Conservation (phyloP, 2,113 vertebrate species). For the Phycodurus eques region DNA sequence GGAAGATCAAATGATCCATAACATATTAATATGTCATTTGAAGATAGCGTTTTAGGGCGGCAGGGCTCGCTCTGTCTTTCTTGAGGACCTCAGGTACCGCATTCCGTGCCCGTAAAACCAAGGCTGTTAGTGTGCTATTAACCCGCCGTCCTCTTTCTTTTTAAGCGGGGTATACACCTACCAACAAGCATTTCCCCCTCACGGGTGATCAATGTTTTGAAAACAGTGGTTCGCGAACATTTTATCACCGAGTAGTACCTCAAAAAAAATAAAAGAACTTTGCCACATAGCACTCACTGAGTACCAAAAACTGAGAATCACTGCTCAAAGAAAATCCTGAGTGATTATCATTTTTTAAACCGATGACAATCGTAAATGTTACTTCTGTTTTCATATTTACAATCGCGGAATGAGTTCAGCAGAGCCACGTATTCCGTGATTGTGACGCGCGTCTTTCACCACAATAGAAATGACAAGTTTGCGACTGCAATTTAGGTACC, state of each 20-base stretch:
- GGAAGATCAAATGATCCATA: slow-evolving; percentile 86
- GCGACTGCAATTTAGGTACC: too few relatives aligned
- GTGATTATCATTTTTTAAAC: too few relatives aligned
- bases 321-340: too few relatives aligned
- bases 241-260: too few relatives aligned
- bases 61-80: slow-evolving; percentile 53
- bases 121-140: not conserved
- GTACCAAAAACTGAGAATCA: not conserved
- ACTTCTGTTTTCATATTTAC: not conserved
- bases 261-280: too few relatives aligned
- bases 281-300: not conserved
- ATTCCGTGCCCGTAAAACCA: slow-evolving; percentile 50
- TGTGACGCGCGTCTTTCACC: too few relatives aligned
- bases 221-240: too few relatives aligned
- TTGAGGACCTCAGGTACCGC: slow-evolving; percentile 74
- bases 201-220: too few relatives aligned
- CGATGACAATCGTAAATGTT: not conserved
- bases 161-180: too few relatives aligned
- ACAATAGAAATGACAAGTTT: too few relatives aligned
- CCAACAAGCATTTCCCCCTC: too few relatives aligned
- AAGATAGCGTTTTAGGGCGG: slow-evolving; percentile 74
- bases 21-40: slow-evolving; percentile 87
- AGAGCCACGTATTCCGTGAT: too few relatives aligned
- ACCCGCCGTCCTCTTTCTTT: not conserved
- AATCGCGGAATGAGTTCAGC: not conserved